Percentiles rank a stretch among this genome's conserved stretches.
Conservation (phyloP, 1,140 invertebrate species). For the Hycleus phaleratus region DNA sequence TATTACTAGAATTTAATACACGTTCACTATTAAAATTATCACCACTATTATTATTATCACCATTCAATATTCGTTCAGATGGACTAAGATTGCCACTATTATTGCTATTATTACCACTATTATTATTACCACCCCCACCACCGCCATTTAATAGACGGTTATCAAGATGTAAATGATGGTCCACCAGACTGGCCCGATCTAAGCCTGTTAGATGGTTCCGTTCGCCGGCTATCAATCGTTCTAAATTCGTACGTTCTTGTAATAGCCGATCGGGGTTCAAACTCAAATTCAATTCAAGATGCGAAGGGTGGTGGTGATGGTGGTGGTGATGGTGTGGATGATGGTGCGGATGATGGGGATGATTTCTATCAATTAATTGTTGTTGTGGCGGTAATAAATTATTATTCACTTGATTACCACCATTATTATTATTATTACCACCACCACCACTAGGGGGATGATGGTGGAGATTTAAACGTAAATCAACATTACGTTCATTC, state of each 20-base stretch:
- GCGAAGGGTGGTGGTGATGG: conserved; percentile 2
- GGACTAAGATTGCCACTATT: no score
- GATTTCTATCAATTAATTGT: conserved; percentile 5
- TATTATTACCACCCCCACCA: no score
- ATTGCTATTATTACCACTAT: no score
- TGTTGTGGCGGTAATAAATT: conserved; percentile 12
- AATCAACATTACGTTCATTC: conserved; percentile 36
- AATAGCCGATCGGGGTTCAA: conserved; percentile 29
- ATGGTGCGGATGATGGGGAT: conserved; percentile 13
- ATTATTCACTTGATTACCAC: background rate
- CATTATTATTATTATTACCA: conserved; percentile 1
- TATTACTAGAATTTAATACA: no score
- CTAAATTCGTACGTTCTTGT: conserved; percentile 24
- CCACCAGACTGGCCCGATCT: conserved; percentile 27
- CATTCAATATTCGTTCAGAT: no score
- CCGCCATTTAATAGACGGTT: no score
- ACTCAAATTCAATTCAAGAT: conserved; percentile 35
- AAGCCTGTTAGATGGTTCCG: conserved; percentile 45
- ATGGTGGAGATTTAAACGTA: conserved; percentile 35
- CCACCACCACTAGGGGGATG: conserved; percentile 16
- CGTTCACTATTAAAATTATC: no score
- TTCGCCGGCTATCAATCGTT: conserved; percentile 44
- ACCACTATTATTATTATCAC: no score
- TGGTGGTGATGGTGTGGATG: no score
- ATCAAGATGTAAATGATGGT: no score